Percentiles rank a stretch among this genome's conserved stretches.
These are phyloP conservation scores for Gambusia holbrooki DNA, from an alignment of 2,113 vertebrate genomes.

Conservation along the genomic window DNA sequence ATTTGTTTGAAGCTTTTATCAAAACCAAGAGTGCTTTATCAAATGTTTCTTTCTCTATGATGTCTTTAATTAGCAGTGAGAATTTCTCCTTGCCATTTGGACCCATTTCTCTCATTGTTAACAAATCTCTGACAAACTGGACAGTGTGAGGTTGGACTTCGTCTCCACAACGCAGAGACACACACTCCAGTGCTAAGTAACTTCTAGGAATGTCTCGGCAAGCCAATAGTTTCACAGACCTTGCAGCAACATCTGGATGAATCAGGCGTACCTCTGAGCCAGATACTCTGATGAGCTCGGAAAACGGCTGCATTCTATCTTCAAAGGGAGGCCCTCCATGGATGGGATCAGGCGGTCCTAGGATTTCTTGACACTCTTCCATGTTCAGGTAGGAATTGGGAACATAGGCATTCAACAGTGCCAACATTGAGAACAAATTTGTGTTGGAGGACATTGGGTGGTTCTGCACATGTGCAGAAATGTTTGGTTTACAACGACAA, in stretches of 20 bases:
- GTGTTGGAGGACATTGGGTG: constrained; percentile 3
- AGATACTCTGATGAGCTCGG: background rate
- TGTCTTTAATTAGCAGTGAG: constrained; percentile 54
- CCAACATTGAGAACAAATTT: constrained; percentile 48
- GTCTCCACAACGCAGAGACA: constrained; percentile 4
- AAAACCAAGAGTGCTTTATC: background rate
- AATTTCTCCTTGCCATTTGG: background rate
- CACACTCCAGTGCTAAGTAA: background rate
- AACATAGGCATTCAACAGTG: constrained; percentile 42
- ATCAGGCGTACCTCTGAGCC: background rate
- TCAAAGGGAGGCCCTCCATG: constrained; percentile 38
- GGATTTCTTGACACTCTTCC: constrained; percentile 50
- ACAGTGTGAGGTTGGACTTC: fast-evolving
- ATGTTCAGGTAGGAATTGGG: constrained; percentile 39
- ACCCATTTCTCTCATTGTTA: constrained; percentile 41
- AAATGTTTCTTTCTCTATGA: fast-evolving
- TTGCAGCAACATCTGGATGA: constrained; percentile 8
- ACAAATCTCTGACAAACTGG: constrained; percentile 36
- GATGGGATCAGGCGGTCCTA: constrained; percentile 47
- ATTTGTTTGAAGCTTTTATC: constrained; percentile 19
- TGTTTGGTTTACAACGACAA: fast-evolving
- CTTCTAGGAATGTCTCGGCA: background rate
- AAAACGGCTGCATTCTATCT: constrained; percentile 45
- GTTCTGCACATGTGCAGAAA: background rate
- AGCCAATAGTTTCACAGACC: background rate